Evolutionary conservation across 2,888 invertebrate species (phyloP).

Genomic region (Calameuta filiformis): DNA sequence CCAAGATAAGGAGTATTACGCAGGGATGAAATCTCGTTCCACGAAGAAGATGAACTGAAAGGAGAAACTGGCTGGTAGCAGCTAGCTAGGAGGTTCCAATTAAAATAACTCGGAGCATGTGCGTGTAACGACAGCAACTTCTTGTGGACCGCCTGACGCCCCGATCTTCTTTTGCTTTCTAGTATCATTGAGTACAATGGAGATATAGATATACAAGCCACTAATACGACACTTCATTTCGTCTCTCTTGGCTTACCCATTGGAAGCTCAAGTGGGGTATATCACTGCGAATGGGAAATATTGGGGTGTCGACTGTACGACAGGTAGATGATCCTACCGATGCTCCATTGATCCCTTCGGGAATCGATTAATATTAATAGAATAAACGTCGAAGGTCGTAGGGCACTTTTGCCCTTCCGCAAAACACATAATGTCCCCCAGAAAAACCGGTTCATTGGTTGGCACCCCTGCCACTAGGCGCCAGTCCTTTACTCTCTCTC

Average conservation of each 20-base stretch:
- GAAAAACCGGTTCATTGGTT: not conserved
- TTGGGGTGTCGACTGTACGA: not conserved
- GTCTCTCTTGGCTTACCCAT: not conserved
- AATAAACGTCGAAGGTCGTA: slow-evolving; percentile 54
- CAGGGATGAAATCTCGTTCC: not conserved
- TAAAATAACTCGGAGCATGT: slow-evolving; percentile 42
- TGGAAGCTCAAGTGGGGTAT: not conserved
- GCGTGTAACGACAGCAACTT: slow-evolving; percentile 39
- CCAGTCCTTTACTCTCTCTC: not conserved
- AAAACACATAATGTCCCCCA: slow-evolving; percentile 38
- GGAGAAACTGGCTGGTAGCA: slow-evolving; percentile 30
- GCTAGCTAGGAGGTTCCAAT: slow-evolving; percentile 35
- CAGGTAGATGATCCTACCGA: not conserved
- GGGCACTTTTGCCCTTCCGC: slow-evolving; percentile 28
- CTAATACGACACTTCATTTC: not conserved
- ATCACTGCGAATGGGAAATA: not conserved
- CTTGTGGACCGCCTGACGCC: slow-evolving; percentile 24
- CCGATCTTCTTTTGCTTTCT: slow-evolving; percentile 3
- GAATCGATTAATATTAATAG: slow-evolving; percentile 64
- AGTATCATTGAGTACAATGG: not conserved
- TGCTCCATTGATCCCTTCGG: not conserved
- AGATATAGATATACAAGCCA: not conserved
- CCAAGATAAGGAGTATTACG: not conserved
- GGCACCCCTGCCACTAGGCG: not conserved
- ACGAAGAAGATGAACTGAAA: slow-evolving; percentile 17